Conservation (phyloP, 1,140 invertebrate species). For the Carposina sasakii region DNA sequence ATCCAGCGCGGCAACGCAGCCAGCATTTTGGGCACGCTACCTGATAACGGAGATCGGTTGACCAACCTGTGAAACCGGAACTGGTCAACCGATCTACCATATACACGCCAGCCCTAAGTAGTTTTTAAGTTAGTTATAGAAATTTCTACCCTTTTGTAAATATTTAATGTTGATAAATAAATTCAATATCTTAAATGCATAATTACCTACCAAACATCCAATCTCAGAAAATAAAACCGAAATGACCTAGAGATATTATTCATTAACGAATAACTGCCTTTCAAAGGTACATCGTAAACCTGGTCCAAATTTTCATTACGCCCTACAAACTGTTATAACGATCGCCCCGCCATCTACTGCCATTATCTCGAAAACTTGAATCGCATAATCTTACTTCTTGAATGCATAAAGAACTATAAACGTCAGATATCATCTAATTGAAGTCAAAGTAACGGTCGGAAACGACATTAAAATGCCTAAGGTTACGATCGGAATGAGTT, state of each 20-base stretch:
- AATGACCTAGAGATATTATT: constrained; percentile 4
- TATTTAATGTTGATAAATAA: no score
- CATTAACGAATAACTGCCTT: constrained; percentile 23
- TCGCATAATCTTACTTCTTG: constrained; percentile 59
- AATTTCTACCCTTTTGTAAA: no score
- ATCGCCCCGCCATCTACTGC: constrained; percentile 57
- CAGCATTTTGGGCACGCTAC: no score
- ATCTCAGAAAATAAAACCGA: not conserved
- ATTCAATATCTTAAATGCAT: no score
- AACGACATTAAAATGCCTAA: constrained; percentile 58
- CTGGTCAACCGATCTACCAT: no score
- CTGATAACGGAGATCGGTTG: no score
- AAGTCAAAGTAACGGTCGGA: constrained; percentile 50
- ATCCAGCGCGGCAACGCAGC: no score
- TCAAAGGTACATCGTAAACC: constrained; percentile 37
- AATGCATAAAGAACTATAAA: constrained; percentile 71
- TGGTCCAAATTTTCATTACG: constrained; percentile 57
- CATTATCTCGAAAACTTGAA: constrained; percentile 57
- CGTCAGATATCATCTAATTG: constrained; percentile 71
- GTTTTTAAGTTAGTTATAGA: no score
- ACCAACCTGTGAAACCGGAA: no score
- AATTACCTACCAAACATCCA: not conserved
- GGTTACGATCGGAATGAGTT: constrained; percentile 55
- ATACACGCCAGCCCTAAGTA: no score
- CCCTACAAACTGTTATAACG: constrained; percentile 49